A percentile compares a stretch with the other conserved stretches of the same genome.
Evolutionary conservation across 2,797 vertebrate genomes (phyloP).

Genomic region (Gymnocypris eckloni): DNA sequence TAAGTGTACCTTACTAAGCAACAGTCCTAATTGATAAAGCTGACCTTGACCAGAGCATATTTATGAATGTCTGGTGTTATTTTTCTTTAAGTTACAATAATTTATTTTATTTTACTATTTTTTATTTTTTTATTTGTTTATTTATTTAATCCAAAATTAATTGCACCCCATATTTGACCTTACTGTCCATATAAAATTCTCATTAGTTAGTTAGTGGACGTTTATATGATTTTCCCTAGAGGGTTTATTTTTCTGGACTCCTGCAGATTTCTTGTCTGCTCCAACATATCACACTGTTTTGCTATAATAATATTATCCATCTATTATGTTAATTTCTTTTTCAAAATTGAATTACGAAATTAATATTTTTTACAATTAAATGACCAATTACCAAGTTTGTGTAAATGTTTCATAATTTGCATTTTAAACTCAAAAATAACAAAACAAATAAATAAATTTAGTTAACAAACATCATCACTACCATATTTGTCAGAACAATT

Average conservation of each 20-base stretch:
- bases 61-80: neutral
- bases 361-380: too few species aligned
- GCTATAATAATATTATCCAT: too few species aligned
- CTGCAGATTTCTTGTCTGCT: too few species aligned
- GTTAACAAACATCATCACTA: neutral
- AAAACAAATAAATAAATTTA: neutral
- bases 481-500: neutral
- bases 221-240: too few species aligned
- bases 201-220: too few species aligned
- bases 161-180: too few species aligned
- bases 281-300: too few species aligned
- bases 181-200: too few species aligned
- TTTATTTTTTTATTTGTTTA: too few species aligned
- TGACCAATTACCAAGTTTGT: neutral
- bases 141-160: too few species aligned
- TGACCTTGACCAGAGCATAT: conserved; percentile 1
- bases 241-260: too few species aligned
- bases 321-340: neutral
- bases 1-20: neutral
- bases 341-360: neutral
- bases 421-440: neutral
- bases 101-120: neutral
- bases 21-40: neutral
- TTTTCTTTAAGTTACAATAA: neutral
- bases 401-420: neutral